Percentiles rank a stretch among this genome's conserved stretches.
phyloP scores from a whole-genome alignment of 2,113 vertebrate species.

The Corvus cornix region DNA sequence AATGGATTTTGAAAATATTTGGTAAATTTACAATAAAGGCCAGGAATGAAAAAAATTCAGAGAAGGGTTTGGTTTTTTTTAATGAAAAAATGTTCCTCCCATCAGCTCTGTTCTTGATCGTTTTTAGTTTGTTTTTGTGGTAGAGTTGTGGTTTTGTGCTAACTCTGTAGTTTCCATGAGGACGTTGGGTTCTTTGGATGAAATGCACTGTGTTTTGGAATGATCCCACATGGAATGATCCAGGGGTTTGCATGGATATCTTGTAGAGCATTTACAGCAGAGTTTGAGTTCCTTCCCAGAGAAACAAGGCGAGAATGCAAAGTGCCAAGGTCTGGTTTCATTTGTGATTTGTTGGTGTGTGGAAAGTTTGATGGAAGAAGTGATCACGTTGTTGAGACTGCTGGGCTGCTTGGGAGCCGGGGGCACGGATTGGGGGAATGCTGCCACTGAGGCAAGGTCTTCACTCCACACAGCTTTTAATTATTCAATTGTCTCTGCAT shows the following conservation, averaged over 20 bases:
- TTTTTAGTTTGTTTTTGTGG: conserved; percentile 16
- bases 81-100: background rate
- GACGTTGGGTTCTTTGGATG: background rate
- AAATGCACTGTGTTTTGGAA: background rate
- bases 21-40: background rate
- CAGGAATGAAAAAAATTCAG: background rate
- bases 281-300: conserved; percentile 34
- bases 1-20: background rate
- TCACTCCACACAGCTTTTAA: background rate
- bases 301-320: background rate
- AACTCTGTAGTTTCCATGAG: background rate
- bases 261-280: background rate
- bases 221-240: background rate
- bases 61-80: background rate
- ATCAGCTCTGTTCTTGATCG: background rate
- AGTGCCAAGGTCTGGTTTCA: conserved; percentile 20
- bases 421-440: background rate
- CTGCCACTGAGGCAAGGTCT: background rate
- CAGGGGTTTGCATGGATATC: background rate
- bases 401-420: background rate
- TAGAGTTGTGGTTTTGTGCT: conserved; percentile 9
- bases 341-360: background rate
- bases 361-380: conserved; percentile 6
- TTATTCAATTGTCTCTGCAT: background rate
- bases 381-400: background rate